These are phyloP conservation scores for Phoenicopterus ruber DNA, from an alignment of 2,113 vertebrate species.

Conservation along the genomic window DNA sequence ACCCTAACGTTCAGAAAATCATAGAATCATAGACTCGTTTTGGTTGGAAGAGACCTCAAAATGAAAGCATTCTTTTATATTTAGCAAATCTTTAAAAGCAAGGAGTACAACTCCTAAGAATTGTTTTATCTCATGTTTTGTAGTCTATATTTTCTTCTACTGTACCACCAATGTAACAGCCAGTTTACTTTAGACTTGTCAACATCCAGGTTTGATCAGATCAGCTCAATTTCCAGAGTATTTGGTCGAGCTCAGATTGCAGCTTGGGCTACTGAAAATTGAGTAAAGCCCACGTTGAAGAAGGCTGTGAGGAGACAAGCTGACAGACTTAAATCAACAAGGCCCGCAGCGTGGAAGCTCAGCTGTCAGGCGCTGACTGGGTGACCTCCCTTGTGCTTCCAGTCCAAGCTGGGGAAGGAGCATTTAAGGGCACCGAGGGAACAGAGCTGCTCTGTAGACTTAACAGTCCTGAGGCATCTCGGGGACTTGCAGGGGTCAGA, in stretches of 20 bases:
- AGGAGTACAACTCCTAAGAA: background rate
- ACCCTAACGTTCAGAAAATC: background rate
- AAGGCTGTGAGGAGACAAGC: background rate
- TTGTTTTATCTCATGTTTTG: background rate
- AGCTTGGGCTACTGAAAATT: background rate
- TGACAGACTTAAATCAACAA: background rate
- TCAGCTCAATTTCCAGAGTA: background rate
- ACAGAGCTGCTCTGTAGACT: background rate
- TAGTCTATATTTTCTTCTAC: background rate
- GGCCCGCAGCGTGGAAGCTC: background rate
- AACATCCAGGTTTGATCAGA: background rate
- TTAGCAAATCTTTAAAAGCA: background rate
- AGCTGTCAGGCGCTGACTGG: background rate
- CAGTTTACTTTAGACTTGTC: background rate
- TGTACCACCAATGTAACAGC: background rate
- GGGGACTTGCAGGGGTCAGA: background rate
- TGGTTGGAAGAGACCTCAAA: too few species aligned
- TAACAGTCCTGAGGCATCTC: background rate
- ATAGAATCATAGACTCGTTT: too few species aligned
- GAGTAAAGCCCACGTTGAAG: background rate
- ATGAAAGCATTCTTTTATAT: background rate
- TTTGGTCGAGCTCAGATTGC: background rate
- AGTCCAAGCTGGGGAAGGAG: background rate
- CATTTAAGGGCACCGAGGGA: background rate
- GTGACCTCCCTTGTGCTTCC: background rate